Evolutionary conservation across 2,888 invertebrate species (phyloP).

Genomic region (Incurvaria masculella): DNA sequence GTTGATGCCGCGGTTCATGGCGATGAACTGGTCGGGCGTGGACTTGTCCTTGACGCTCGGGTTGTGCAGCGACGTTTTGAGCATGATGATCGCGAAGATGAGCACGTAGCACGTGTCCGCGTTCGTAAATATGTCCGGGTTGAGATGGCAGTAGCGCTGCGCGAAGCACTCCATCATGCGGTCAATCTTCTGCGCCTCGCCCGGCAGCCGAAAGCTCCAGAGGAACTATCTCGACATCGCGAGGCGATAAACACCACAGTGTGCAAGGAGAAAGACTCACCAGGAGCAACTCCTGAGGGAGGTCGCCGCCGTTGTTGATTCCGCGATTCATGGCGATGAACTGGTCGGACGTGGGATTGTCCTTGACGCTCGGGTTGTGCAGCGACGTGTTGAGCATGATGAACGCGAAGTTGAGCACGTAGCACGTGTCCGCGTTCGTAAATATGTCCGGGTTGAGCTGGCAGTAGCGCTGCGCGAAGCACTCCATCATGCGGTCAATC

Average conservation of each 20-base stretch:
- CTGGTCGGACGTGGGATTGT: conserved; percentile 94
- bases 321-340: conserved; percentile 98
- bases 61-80: conserved; percentile 97
- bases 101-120: conserved; percentile 98
- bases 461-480: conserved; percentile 97
- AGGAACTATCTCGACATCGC: conserved; percentile 80
- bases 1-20: conserved; percentile 97
- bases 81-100: conserved; percentile 98
- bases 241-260: no score
- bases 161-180: conserved; percentile 99
- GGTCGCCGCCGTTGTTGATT: conserved; percentile 94
- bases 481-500: conserved; percentile 99
- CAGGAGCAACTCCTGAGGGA: conserved; percentile 90
- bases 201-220: conserved; percentile 97
- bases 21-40: conserved; percentile 92
- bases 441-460: conserved; percentile 96
- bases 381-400: conserved; percentile 98
- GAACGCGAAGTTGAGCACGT: conserved; percentile 96
- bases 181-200: conserved; percentile 99
- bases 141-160: conserved; percentile 94
- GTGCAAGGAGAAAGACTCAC: no score
- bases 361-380: conserved; percentile 97
- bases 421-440: conserved; percentile 96
- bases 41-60: conserved; percentile 98
- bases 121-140: conserved; percentile 95